Percentiles rank a stretch among this genome's conserved stretches.
phyloP scores from a whole-genome alignment of 2,888 invertebrate genomes.

The Myopa testacea region DNA sequence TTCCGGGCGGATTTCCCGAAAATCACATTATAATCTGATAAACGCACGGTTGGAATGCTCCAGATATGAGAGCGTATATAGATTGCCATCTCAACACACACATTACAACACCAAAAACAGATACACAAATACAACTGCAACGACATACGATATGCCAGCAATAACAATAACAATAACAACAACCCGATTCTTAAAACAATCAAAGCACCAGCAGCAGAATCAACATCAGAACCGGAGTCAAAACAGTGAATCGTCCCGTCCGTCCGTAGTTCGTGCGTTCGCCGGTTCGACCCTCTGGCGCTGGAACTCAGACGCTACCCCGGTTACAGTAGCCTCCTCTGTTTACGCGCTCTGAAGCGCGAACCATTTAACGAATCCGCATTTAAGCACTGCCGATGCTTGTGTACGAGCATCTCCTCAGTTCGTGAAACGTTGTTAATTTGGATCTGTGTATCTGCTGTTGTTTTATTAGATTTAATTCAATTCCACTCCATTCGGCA shows the following conservation, averaged over 20 bases:
- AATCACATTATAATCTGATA: constrained; percentile 13
- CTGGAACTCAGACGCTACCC: not conserved
- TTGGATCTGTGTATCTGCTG: constrained; percentile 44
- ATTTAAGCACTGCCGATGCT: constrained; percentile 19
- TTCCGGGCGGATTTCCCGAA: not conserved
- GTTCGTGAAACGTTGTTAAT: constrained; percentile 29
- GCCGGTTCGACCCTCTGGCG: not conserved
- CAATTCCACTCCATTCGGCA: constrained; percentile 56
- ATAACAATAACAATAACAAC: constrained; percentile 14
- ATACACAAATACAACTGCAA: constrained; percentile 43
- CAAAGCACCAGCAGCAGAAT: constrained; percentile 20
- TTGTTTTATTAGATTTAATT: constrained; percentile 66
- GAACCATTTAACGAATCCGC: constrained; percentile 37
- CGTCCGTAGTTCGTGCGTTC: not conserved
- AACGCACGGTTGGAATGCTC: constrained; percentile 10
- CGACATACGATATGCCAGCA: constrained; percentile 15
- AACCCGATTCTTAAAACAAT: constrained; percentile 11
- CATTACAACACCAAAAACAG: constrained; percentile 41
- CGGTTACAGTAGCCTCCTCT: constrained; percentile 52
- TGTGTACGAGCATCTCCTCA: constrained; percentile 15
- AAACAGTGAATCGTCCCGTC: not conserved
- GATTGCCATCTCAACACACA: not conserved
- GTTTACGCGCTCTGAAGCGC: constrained; percentile 56
- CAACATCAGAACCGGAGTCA: constrained; percentile 6
- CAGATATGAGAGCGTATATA: constrained; percentile 11